Conservation (phyloP, 2,113 vertebrate genomes). For the Terrapene triunguis region DNA sequence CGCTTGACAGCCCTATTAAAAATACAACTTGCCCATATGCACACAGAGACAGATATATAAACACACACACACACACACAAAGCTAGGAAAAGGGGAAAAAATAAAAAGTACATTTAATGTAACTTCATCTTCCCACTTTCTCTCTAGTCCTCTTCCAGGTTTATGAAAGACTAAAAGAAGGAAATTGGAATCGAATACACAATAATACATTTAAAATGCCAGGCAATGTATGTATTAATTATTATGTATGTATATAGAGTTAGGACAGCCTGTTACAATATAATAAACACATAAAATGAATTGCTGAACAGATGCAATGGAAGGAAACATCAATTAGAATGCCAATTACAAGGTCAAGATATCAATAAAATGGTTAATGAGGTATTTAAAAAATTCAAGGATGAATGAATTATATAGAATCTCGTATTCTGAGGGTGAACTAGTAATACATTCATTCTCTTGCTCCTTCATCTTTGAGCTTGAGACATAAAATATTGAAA, state of each 20-base stretch:
- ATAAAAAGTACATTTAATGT: not conserved
- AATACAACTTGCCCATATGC: not conserved
- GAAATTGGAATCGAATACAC: not conserved
- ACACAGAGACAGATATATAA: not conserved
- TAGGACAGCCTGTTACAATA: not conserved
- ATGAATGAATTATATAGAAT: conserved; percentile 29
- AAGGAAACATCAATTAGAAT: conserved; percentile 47
- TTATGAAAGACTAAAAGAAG: not conserved
- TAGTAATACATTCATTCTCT: not conserved
- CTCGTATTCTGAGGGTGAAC: not conserved
- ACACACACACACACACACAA: not conserved
- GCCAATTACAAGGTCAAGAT: conserved; percentile 51
- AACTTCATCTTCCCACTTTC: not conserved
- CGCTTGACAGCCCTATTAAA: no score
- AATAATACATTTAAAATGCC: conserved; percentile 27
- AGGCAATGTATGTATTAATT: conserved; percentile 16
- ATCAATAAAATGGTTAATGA: conserved; percentile 63
- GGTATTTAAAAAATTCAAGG: conserved; percentile 49
- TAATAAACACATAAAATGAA: conserved; percentile 41
- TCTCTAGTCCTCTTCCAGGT: not conserved
- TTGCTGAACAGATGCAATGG: conserved; percentile 30
- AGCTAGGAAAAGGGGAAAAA: not conserved
- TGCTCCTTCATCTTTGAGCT: not conserved
- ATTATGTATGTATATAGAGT: not conserved
- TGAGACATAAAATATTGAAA: not conserved